Conservation (phyloP, 2,113 vertebrate species). For the Anthoscopus minutus region DNA sequence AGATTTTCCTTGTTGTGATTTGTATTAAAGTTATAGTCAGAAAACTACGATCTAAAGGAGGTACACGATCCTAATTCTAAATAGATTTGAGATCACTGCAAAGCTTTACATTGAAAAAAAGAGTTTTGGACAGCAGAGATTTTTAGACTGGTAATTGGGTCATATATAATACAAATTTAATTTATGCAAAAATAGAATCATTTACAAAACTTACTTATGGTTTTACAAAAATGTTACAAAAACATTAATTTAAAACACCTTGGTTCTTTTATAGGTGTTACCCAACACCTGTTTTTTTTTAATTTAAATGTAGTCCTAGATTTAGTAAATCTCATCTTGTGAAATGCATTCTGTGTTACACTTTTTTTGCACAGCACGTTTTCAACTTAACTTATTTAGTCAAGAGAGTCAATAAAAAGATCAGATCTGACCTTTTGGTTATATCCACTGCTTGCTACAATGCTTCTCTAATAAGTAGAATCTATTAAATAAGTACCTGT, state of each 20-base stretch:
- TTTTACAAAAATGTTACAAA: background rate
- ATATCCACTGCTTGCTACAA: background rate
- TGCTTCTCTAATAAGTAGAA: background rate
- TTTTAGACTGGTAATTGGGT: background rate
- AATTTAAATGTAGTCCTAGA: background rate
- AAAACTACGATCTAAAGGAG: background rate
- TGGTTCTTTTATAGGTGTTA: background rate
- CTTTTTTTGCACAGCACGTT: background rate
- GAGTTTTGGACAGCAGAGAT: background rate
- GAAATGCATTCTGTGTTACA: background rate
- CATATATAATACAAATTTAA: accelerated
- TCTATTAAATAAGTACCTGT: background rate
- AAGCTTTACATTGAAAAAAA: background rate
- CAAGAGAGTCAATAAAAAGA: background rate
- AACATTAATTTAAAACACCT: background rate
- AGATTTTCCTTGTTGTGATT: slow-evolving; percentile 18
- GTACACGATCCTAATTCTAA: background rate
- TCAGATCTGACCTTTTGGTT: background rate
- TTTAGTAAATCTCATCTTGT: background rate
- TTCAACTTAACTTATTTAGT: background rate
- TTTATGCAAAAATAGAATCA: background rate
- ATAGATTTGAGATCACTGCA: background rate
- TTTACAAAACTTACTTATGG: background rate
- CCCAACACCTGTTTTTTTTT: background rate
- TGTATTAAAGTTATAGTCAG: background rate